Evolutionary conservation across 2,888 invertebrate genomes (phyloP), one percentile per base, ranked within the genome.

Genomic region (Spodoptera exigua): DNA sequence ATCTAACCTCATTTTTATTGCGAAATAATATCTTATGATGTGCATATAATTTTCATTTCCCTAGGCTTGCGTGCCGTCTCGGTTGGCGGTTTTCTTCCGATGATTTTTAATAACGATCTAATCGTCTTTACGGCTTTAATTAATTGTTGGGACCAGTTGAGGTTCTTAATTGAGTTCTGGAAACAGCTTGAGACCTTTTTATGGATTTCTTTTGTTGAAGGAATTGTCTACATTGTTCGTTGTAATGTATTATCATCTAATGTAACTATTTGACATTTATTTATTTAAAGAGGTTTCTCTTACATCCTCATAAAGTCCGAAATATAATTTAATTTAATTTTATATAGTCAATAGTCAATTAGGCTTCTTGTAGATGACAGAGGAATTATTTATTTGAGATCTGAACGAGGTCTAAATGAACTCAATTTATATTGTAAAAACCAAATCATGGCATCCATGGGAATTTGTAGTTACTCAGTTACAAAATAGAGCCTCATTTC

Each of bases 31-130:
- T 60, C 13, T 3, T n/a, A 52, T 27, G 9, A 37, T 37, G 51
- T 13, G 13, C 35, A 45, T 53, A 55, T 47, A 39, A 45, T 60
- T 40, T 48, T 60, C 48, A 70, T 40, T 70, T 69, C 68, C 68
- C 61, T 47, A 70, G 70, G 48, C 32, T 56, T 56, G 70, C 70
- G 68, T 69, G 68, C 39, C 70, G 68, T 60, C 56, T 60, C 68
- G 68, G 65, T 49, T 55, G 39, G 44, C 55, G 70, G 61, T 27
- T 27, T 27, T 60, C 65, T 55, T 65, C 12, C 32, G 32, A 45
- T 51, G 41, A 34, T 32, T 41, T 55, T 70, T 9, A 27, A 27
- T 27, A 47, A 49, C 37, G 35, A 60, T 64, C 52, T 52, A 55
- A 60, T 65, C 35, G 53, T 69, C 55, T 69, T 60, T 41, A 70